These are phyloP conservation scores for Candoia aspera DNA, from an alignment of 2,113 vertebrate species.

Conservation along the genomic window DNA sequence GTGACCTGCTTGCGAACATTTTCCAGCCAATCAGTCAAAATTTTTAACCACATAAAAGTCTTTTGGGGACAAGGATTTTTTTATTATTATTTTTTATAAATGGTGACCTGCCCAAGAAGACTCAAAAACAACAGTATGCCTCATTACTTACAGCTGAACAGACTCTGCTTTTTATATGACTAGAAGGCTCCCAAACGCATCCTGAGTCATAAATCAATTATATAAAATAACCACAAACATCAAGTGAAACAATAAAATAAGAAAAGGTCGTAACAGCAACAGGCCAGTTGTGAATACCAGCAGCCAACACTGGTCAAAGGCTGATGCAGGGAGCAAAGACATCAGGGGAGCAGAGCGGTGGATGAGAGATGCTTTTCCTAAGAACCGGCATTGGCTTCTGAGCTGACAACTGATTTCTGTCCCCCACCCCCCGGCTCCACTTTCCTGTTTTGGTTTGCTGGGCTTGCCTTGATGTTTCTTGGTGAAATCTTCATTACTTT, in stretches of 20 bases:
- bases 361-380: slow-evolving; percentile 52
- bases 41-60: slow-evolving; percentile 64
- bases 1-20: slow-evolving; percentile 47
- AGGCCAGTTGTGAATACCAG: slow-evolving; percentile 74
- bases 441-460: neutral
- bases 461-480: neutral
- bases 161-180: slow-evolving; percentile 67
- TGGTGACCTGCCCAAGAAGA: slow-evolving; percentile 57
- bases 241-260: slow-evolving; percentile 73
- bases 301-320: slow-evolving; percentile 56
- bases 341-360: slow-evolving; percentile 58
- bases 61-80: slow-evolving; percentile 43
- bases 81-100: slow-evolving; percentile 48
- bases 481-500: neutral
- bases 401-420: slow-evolving; percentile 12
- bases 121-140: slow-evolving; percentile 59
- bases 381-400: slow-evolving; percentile 45
- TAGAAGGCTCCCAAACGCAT: slow-evolving; percentile 67
- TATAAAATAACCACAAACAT: slow-evolving; percentile 73
- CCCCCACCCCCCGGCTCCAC: neutral
- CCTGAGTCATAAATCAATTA: slow-evolving; percentile 72
- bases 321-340: slow-evolving; percentile 50
- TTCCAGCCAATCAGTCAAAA: slow-evolving; percentile 58
- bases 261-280: slow-evolving; percentile 71
- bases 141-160: slow-evolving; percentile 61